These are phyloP conservation scores for Microtus montanus DNA, from an alignment of 2,113 vertebrate species.

Conservation along the genomic window DNA sequence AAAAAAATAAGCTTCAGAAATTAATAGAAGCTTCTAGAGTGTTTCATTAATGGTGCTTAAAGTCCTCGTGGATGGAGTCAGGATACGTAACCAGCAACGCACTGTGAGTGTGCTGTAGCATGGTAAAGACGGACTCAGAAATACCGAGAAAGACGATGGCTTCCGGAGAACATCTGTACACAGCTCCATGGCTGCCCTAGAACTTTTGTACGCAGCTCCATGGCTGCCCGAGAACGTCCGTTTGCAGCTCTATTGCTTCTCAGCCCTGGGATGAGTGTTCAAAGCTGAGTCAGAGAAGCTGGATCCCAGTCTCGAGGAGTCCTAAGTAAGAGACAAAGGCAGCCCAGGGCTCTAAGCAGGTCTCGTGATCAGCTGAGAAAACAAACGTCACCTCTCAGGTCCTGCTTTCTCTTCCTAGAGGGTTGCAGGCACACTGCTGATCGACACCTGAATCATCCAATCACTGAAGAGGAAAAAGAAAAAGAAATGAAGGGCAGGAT, in stretches of 20 bases:
- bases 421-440: fast-evolving
- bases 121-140: background rate
- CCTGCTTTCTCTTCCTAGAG: background rate
- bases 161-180: fast-evolving
- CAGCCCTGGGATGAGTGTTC: fast-evolving
- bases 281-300: background rate
- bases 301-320: fast-evolving
- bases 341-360: background rate
- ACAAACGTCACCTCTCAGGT: fast-evolving
- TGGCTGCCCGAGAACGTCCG: no score
- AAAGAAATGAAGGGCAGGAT: background rate
- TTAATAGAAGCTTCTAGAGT: background rate
- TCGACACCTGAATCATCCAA: background rate
- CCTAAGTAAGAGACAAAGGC: background rate
- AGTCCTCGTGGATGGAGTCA: background rate
- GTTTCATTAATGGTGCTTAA: background rate
- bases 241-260: fast-evolving
- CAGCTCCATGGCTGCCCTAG: no score
- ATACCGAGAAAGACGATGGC: no score
- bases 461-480: background rate
- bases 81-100: fast-evolving
- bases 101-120: fast-evolving
- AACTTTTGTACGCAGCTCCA: no score
- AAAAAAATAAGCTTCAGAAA: background rate
- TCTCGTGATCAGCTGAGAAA: background rate